These are phyloP conservation scores for Alfaro cultratus DNA, from an alignment of 2,797 vertebrate genomes.

Conservation along the genomic window DNA sequence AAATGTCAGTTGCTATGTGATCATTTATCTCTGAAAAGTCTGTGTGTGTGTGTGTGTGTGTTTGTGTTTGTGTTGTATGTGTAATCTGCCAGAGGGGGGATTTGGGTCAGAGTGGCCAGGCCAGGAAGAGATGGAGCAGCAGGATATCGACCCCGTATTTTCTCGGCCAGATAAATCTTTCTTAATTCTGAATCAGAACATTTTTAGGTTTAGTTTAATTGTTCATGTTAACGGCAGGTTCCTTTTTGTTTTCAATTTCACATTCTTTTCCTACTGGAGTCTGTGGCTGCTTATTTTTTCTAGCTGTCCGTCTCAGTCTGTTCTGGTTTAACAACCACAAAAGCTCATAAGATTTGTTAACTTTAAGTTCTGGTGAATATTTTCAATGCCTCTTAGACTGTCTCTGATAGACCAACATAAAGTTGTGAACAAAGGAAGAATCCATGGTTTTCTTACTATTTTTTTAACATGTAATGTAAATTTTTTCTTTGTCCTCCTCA, in stretches of 20 bases:
- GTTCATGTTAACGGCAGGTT: not conserved
- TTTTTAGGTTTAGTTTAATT: not conserved
- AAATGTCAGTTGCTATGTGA: slow-evolving; percentile 40
- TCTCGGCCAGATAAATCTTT: slow-evolving; percentile 3
- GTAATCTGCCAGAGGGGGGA: slow-evolving; percentile 65
- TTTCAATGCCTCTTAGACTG: not conserved
- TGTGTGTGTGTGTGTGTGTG: not conserved
- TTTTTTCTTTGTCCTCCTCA: not conserved
- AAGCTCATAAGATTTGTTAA: not conserved
- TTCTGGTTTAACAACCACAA: not conserved
- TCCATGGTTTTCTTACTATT: not conserved
- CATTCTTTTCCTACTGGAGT: not conserved
- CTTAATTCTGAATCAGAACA: not conserved
- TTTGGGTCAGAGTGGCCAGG: slow-evolving; percentile 66
- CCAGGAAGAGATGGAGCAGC: slow-evolving; percentile 27
- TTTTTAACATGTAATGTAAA: not conserved
- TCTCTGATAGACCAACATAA: not conserved
- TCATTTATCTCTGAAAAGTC: slow-evolving; percentile 24
- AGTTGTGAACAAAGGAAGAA: not conserved
- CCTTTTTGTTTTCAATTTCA: not conserved
- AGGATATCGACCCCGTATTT: slow-evolving; percentile 38
- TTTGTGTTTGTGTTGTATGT: slow-evolving; percentile 11
- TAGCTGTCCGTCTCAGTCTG: not conserved
- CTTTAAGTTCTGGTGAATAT: not conserved
- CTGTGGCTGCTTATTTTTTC: not conserved